These are phyloP conservation scores for Amphiura filiformis DNA, from an alignment of 35 echinoderm and acorn worm genomes.

Conservation along the genomic window DNA sequence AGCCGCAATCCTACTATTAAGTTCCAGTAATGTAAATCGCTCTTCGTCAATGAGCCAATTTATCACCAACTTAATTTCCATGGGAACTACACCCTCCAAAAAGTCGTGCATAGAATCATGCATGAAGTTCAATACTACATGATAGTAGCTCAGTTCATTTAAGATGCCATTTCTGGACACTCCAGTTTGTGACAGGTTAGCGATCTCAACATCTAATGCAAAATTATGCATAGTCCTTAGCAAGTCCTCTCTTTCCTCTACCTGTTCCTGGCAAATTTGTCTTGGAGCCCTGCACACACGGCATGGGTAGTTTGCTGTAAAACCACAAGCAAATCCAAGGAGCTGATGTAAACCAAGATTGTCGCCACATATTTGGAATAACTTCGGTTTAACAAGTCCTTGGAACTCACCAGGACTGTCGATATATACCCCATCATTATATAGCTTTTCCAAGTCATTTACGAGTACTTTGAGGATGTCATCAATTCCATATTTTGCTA, in stretches of 20 bases:
- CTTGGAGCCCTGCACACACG: constrained; percentile 34
- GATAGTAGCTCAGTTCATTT: constrained; percentile 53
- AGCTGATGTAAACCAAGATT: constrained; percentile 36
- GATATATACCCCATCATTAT: constrained; percentile 34
- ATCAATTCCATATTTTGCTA: constrained; percentile 55
- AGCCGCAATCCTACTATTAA: constrained; percentile 38
- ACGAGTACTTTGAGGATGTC: constrained; percentile 18
- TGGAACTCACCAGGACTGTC: constrained; percentile 14
- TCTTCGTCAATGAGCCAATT: constrained; percentile 36
- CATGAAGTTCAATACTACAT: constrained; percentile 40
- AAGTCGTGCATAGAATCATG: constrained; percentile 65
- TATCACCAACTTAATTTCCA: constrained; percentile 50
- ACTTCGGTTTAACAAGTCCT: constrained; percentile 23
- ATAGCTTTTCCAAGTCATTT: constrained; percentile 39
- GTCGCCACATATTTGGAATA: constrained; percentile 60
- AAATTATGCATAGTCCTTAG: constrained; percentile 21
- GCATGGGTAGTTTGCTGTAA: constrained; percentile 50
- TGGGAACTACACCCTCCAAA: constrained; percentile 52
- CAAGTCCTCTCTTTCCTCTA: constrained; percentile 11
- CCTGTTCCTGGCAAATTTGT: not conserved
- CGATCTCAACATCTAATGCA: constrained; percentile 17
- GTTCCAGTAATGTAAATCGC: constrained; percentile 32
- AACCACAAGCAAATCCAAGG: constrained; percentile 38
- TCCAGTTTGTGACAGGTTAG: constrained; percentile 47
- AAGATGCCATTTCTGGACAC: constrained; percentile 23